phyloP scores from a whole-genome alignment of 2,797 vertebrate genomes.

The Mus caroli region DNA sequence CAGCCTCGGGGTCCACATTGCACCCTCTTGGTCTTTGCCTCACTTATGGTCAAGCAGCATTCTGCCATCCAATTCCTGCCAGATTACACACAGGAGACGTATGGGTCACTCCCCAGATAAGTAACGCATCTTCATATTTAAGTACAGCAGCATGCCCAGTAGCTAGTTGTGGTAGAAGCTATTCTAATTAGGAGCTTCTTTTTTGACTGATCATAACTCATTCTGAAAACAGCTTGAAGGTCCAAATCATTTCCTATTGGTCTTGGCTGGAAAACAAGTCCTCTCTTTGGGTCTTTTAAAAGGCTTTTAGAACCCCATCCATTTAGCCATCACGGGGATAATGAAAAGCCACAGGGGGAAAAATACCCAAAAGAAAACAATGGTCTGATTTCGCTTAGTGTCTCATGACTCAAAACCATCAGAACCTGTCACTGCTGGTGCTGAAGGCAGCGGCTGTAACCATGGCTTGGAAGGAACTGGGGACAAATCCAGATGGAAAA shows the following conservation, averaged over 20 bases:
- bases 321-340: conserved; percentile 16
- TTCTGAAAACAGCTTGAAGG: conserved; percentile 64
- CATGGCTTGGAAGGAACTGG: accelerated
- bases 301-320: conserved; percentile 72
- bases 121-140: not conserved
- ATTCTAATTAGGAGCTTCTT: conserved; percentile 55
- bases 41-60: not conserved
- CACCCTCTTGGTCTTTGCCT: not conserved
- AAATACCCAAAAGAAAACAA: not conserved
- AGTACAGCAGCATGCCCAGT: not conserved
- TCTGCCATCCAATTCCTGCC: not conserved
- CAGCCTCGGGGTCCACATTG: accelerated
- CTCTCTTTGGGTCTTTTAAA: conserved; percentile 42
- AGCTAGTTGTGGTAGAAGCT: not conserved
- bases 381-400: not conserved
- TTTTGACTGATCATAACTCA: conserved; percentile 48
- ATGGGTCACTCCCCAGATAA: conserved; percentile 11
- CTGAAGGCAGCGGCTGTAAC: accelerated
- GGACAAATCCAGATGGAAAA: accelerated
- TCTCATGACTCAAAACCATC: not conserved
- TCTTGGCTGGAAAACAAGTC: conserved; percentile 63
- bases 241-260: conserved; percentile 45
- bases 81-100: not conserved
- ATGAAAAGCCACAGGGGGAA: conserved; percentile 1
- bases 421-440: not conserved